A percentile compares a stretch with the other conserved stretches of the same genome.
Conservation (phyloP, 2,797 vertebrate species). For the Danionella dracula region DNA sequence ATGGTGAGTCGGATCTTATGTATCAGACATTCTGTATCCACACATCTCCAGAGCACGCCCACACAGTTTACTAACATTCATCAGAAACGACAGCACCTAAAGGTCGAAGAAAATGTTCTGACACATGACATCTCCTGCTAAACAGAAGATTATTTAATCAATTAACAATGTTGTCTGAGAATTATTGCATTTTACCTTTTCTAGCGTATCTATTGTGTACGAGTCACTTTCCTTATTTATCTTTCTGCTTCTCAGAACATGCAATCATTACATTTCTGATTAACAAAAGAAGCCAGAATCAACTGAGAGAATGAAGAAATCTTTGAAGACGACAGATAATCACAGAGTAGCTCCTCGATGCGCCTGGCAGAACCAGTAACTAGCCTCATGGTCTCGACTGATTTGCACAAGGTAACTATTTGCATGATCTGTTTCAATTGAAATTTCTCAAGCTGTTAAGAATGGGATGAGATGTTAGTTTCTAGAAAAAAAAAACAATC, state of each 20-base stretch:
- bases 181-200: background rate
- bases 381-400: slow-evolving; percentile 46
- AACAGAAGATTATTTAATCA: background rate
- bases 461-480: no score
- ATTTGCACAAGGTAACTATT: slow-evolving; percentile 37
- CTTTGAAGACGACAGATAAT: slow-evolving; percentile 42
- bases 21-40: background rate
- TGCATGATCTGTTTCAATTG: no score
- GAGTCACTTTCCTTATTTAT: slow-evolving; percentile 15
- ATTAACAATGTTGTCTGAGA: background rate
- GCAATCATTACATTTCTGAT: slow-evolving; percentile 34
- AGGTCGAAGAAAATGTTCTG: background rate
- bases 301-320: slow-evolving; percentile 43
- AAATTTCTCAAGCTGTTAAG: no score
- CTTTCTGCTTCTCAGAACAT: slow-evolving; percentile 23
- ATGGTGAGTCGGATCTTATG: slow-evolving; percentile 24
- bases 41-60: slow-evolving; percentile 18
- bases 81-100: background rate
- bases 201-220: background rate
- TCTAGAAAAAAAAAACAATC: no score
- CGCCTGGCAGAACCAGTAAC: no score
- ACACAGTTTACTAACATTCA: slow-evolving; percentile 9
- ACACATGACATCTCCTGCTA: background rate
- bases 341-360: slow-evolving; percentile 26
- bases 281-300: slow-evolving; percentile 22